Evolutionary conservation across 2,888 invertebrate species (phyloP).

Genomic region (Tipula confusa): DNA sequence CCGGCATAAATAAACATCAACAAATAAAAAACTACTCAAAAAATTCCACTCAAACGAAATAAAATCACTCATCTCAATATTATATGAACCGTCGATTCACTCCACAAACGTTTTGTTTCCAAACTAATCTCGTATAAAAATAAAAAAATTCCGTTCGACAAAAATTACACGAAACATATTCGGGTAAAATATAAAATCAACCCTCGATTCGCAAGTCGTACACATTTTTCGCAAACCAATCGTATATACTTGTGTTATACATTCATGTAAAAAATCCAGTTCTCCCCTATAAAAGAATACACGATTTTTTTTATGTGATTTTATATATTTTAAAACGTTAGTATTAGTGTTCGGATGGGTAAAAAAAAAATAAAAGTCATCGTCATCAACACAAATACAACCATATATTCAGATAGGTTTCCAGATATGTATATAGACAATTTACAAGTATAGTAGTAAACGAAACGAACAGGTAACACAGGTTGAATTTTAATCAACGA

Average conservation of each 20-base stretch:
- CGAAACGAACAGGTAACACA: constrained; percentile 30
- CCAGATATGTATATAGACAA: background rate
- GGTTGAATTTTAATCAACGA: constrained; percentile 30
- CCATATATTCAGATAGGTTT: background rate
- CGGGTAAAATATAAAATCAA: background rate
- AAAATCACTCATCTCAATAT: constrained; percentile 5
- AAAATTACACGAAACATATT: background rate
- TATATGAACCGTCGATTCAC: background rate
- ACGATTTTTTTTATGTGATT: no score
- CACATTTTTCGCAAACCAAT: background rate
- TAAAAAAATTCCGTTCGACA: background rate
- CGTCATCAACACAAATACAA: background rate
- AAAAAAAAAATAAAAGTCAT: background rate
- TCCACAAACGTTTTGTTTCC: background rate
- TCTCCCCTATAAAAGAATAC: background rate
- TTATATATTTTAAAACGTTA: background rate
- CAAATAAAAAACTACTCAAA: background rate
- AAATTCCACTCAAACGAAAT: background rate
- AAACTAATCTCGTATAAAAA: background rate
- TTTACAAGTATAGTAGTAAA: background rate
- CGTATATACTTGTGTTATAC: background rate
- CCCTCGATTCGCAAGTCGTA: background rate
- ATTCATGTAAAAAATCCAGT: background rate
- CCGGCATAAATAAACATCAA: background rate
- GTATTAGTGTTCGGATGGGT: background rate